Evolutionary conservation across 2,113 vertebrate species (phyloP), one percentile per base, ranked within the genome.

Genomic region (Microcebus murinus): DNA sequence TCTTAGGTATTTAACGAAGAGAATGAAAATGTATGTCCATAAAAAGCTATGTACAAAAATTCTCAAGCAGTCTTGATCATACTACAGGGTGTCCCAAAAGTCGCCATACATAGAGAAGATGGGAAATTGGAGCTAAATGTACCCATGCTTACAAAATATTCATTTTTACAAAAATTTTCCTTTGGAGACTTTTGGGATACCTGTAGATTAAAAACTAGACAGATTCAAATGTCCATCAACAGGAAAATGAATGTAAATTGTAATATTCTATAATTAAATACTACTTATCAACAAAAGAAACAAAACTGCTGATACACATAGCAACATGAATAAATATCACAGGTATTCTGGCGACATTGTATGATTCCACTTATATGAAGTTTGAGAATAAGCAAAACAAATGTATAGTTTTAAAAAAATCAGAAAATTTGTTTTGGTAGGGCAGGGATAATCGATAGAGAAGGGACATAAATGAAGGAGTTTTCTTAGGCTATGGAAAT

Each of bases 311-410:
- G 50, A 93, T 48, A 65, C 4, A 77, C 29, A 65, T 12, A 87
- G 48, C 6, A 65, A 73, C 11, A 89, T 39, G 12, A 6, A 85
- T 48, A 29, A 93, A 81, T 39, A 95, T 42, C 4, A 83, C 14
- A 87, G 92, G 83, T 80, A 88, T 65, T 63, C 55, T 91, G 42
- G 27, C 90, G 45, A 73, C 3, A 95, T 0, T 71, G 29, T 76
- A 79, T 50, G n/a, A 93, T 18, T 92, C 17, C 14, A 91, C 36
- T 29, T 67, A 68, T 1, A 48, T 17, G 3, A 82, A 93, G 36
- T 89, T 89, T 25, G 77, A 90, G 23, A 97, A 82, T 61, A 94
- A 93, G 42, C 48, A 96, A 90, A 87, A 95, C 55, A 57, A 57
- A 57, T 31, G 6, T 42, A 4, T 83, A 80, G 39, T 91, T 95